Percentiles rank a stretch among this genome's conserved stretches.
Conservation (phyloP, 2,888 invertebrate species). For the Carabus problematicus region DNA sequence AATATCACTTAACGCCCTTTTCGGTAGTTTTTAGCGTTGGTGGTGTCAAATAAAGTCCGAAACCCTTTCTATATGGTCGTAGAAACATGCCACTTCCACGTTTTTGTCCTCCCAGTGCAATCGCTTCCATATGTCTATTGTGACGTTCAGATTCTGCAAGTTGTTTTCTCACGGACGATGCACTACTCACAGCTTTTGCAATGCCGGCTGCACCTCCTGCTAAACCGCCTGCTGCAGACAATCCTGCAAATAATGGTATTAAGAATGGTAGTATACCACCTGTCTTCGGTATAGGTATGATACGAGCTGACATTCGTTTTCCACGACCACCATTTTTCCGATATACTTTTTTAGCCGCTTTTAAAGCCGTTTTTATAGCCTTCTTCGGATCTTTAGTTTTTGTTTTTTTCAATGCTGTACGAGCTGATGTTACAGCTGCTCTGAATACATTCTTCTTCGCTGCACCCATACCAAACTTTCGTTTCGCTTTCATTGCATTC, state of each 20-base stretch:
- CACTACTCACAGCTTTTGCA: neutral
- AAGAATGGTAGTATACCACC: conserved; percentile 25
- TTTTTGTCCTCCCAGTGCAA: neutral
- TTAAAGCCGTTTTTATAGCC: too few species aligned
- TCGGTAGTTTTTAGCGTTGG: conserved; percentile 43
- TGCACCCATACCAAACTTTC: conserved; percentile 45
- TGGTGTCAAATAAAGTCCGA: conserved; percentile 8
- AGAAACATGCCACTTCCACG: conserved; percentile 16
- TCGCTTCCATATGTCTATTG: neutral
- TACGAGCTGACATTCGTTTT: too few species aligned
- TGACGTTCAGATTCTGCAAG: neutral
- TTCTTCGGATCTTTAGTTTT: too few species aligned
- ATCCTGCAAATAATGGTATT: conserved; percentile 40
- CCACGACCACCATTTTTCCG: too few species aligned
- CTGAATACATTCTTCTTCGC: too few species aligned
- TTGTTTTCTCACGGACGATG: too few species aligned
- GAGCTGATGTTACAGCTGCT: too few species aligned
- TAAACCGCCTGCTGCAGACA: neutral
- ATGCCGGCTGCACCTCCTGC: neutral
- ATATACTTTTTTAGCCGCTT: too few species aligned
- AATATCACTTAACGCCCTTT: conserved; percentile 44
- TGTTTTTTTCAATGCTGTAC: too few species aligned
- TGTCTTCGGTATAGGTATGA: too few species aligned
- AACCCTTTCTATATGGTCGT: conserved; percentile 17
- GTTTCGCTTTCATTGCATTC: conserved; percentile 48